Base-by-base conservation (phyloP, 35 echinoderm and acorn worm species). In the Holothuria glaberrima region DNA sequence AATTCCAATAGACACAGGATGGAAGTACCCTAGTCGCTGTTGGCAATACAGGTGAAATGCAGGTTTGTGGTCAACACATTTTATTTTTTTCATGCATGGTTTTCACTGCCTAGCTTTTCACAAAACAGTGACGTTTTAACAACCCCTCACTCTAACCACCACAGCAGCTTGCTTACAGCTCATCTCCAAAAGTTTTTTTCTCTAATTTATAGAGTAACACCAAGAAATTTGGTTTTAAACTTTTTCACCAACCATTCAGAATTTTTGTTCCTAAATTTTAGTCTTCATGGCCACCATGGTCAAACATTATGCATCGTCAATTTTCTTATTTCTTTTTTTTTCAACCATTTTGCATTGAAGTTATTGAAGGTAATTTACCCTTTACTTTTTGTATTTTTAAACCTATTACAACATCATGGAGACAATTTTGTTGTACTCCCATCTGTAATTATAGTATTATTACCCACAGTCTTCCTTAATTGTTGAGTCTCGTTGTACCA, bases 61-160 rank as follows among this genome's bases (percentile, higher is more conserved):
- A 82, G 79, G 79, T 82, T 82, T 82, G 79, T 82, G 21, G 48
- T 82, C n/a, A 82, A 82, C 46, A 82, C 5, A 58, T 59, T 84
- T 61, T 61, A 63, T 57, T 62, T 34, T 4, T 58, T 82, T 84
- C 27, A 58, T 84, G 80, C 80, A 84, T 84, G 52, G 52, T 61
- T 84, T 84, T 82, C 56, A 56, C 80, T 54, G 58, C 80, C 80
- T 46, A 84, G 80, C 80, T 84, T 84, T 63, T 84, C 80, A 59
- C 52, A 48, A 33, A 54, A 59, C 41, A 84, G 59, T 84, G 48
- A 84, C 56, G 58, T 84, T 84, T 84, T 84, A 29, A 36, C 52
- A 30, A 32, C 57, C 34, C 32, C 58, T 25, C 80, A 61, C 21
- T 18, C 26, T 61, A 58, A 5, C 58, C n/a, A 31, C 80, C 80